Evolutionary conservation across 1,140 invertebrate species (phyloP), one percentile per base, ranked within the genome.

Genomic region (Rhynchophorus ferrugineus): DNA sequence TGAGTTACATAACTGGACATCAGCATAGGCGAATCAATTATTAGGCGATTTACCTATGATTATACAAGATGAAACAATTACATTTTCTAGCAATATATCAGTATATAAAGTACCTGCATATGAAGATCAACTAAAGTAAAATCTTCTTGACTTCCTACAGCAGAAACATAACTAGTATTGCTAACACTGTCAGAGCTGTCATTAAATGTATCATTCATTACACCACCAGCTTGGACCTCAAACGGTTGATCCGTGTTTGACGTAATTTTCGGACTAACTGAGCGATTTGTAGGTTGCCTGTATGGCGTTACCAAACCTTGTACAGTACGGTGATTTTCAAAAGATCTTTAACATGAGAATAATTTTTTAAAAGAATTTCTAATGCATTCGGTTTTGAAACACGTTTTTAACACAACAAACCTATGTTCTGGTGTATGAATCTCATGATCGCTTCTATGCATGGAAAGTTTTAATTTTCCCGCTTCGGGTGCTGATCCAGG

Each of bases 1-100:
- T 96, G 92, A 62, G 85, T 88, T 54, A 91, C 83, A 67, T 98
- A 98, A 63, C 91, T 93, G 0, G 90, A 89, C 90, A 97, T 93
- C 0, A 98, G 73, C 17, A 97, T 69, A 0, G 93, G 92, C 1
- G 92, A 96, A 58, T 91, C 87, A 16, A 91, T 84, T 50, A 97
- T 96, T 0, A 91, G 20, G 62, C 92, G 89, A 67, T 95, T 94
- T 3, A 94, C 83, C 73, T 98, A 92, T n/a, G n/a, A n/a, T n/a
- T n/a, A n/a, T 80, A 91, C 90, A 62, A 36, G 14, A 36, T 7
- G 7, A 17, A 33, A 49, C 91, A 88, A 66, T 95, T 6, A 29
- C 11, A 29, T 29, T 29, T 29, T 29, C 11, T 29, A n/a, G n/a
- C 35, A 3, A 13, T 37, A 37, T 5, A 37, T 9, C 14, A 37